Evolutionary conservation across 2,797 vertebrate genomes (phyloP), one percentile per base, ranked within the genome.

Genomic region (Apodemus agrarius): DNA sequence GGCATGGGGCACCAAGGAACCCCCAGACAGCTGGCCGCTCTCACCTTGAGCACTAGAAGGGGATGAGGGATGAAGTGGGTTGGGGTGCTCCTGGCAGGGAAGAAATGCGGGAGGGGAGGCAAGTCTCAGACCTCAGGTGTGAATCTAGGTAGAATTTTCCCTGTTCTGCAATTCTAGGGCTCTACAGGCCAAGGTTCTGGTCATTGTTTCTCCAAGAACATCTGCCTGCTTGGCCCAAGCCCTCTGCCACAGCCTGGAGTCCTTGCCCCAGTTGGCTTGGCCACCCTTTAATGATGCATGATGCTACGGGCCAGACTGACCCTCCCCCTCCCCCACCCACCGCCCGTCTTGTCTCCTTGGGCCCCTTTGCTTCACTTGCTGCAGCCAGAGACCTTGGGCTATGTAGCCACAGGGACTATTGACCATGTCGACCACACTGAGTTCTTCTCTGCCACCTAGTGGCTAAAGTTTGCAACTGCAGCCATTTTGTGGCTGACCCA

Each of bases 371-470:
- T 61, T 83, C 67, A 37, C 26, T 17, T 22, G 37, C 1, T 3
- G 4, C 43, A 19, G 4, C 54, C 31, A 3, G 69, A 90, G 43
- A 16, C 40, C 40, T 2, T 0, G 75, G 65, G 52, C 72, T 65
- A 16, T 26, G 78, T 49, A 76, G 37, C 19, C 31, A 0, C 67
- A 21, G 1, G 11, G n/a, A 26, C 31, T 31, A n/a, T 26, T 22
- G 29, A 46, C 52, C 67, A 5, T 17, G 0, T 29, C 4, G 0
- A 1, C 2, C 0, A 13, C 46, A 12, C 46, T 31, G 78, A 29
- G 9, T 46, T 80, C 91, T 75, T 74, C 37, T 40, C 21, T 59
- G 86, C 97, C 97, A 78, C 78, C 97, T 97, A 78, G 94, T 86
- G 97, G 93, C 85, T 40, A 1, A 40, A 14, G 0, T 17, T 37